phyloP scores from a whole-genome alignment of 2,797 vertebrate species.

The Pseudomugil tenellus region DNA sequence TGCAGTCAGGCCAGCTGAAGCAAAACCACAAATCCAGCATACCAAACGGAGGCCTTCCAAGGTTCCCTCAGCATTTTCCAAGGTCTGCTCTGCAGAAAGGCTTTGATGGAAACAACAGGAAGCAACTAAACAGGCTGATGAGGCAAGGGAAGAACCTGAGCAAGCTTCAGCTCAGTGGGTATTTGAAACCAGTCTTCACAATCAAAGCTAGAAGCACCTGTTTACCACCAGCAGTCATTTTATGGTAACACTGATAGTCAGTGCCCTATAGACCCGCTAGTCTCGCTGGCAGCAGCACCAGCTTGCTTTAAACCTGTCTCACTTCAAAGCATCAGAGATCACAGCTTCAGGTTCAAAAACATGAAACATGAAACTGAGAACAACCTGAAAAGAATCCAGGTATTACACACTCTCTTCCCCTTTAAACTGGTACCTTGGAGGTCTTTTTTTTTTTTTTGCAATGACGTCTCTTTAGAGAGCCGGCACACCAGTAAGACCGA shows the following conservation, averaged over 20 bases:
- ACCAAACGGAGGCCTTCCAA: slow-evolving; percentile 43
- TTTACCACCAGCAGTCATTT: slow-evolving; percentile 45
- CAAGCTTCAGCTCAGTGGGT: slow-evolving; percentile 31
- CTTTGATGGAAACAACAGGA: slow-evolving; percentile 35
- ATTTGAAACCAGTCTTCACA: slow-evolving; percentile 46
- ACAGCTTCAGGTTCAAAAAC: slow-evolving; percentile 65
- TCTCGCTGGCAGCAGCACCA: slow-evolving; percentile 42
- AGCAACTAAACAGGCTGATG: slow-evolving; percentile 27
- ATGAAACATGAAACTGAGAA: slow-evolving; percentile 67
- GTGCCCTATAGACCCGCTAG: slow-evolving; percentile 22
- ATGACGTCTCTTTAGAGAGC: slow-evolving; percentile 31
- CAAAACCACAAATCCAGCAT: slow-evolving; percentile 57
- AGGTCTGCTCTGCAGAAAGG: slow-evolving; percentile 37
- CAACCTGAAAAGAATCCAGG: slow-evolving; percentile 61
- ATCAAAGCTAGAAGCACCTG: slow-evolving; percentile 46
- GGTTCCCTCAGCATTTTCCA: slow-evolving; percentile 34
- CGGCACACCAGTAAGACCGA: slow-evolving; percentile 27
- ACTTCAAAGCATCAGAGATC: slow-evolving; percentile 73
- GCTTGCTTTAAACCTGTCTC: slow-evolving; percentile 44
- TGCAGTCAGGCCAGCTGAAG: slow-evolving; percentile 48
- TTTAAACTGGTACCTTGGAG: slow-evolving; percentile 57
- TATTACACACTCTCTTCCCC: slow-evolving; percentile 54
- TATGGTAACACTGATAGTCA: slow-evolving; percentile 61
- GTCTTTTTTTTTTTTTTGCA: slow-evolving; percentile 27
- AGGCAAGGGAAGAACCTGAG: slow-evolving; percentile 19